Percentiles rank a stretch among this genome's conserved stretches.
Conservation (phyloP, 2,797 vertebrate genomes). For the Neopelma chrysocephalum region DNA sequence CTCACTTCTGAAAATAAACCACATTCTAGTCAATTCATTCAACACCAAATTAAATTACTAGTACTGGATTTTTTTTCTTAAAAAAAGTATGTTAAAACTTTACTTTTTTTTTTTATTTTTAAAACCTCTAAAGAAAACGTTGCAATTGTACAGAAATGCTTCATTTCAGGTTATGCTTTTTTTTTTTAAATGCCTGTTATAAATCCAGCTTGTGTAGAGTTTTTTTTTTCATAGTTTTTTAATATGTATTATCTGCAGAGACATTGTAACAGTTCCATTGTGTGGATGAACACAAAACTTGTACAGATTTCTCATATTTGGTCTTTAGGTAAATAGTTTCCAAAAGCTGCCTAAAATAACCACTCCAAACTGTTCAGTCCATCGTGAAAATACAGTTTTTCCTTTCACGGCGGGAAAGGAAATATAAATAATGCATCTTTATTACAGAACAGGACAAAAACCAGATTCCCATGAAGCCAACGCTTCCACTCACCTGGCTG, state of each 20-base stretch:
- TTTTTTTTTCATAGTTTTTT: constrained; percentile 66
- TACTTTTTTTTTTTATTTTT: constrained; percentile 44
- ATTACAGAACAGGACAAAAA: constrained; percentile 64
- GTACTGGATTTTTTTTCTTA: constrained; percentile 49
- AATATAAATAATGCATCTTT: constrained; percentile 80
- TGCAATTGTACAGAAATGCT: constrained; percentile 60
- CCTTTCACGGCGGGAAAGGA: constrained; percentile 69
- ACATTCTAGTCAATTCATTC: constrained; percentile 65
- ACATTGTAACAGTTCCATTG: constrained; percentile 74
- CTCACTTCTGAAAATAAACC: constrained; percentile 70
- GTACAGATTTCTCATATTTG: constrained; percentile 79
- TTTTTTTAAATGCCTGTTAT: constrained; percentile 71
- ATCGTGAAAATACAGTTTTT: constrained; percentile 73
- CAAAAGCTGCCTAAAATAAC: constrained; percentile 77
- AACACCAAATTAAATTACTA: constrained; percentile 58
- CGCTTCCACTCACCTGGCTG: constrained; percentile 44
- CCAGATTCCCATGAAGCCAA: constrained; percentile 46
- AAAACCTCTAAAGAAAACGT: constrained; percentile 42
- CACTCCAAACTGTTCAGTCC: constrained; percentile 79
- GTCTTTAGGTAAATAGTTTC: constrained; percentile 80
- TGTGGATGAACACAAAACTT: constrained; percentile 74
- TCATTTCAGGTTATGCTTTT: constrained; percentile 63
- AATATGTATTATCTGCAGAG: constrained; percentile 72
- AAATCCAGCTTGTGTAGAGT: constrained; percentile 74
- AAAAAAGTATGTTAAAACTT: constrained; percentile 56